Evolutionary conservation across 2,888 invertebrate genomes (phyloP), one percentile per base, ranked within the genome.

Genomic region (Amphipoea lucens): DNA sequence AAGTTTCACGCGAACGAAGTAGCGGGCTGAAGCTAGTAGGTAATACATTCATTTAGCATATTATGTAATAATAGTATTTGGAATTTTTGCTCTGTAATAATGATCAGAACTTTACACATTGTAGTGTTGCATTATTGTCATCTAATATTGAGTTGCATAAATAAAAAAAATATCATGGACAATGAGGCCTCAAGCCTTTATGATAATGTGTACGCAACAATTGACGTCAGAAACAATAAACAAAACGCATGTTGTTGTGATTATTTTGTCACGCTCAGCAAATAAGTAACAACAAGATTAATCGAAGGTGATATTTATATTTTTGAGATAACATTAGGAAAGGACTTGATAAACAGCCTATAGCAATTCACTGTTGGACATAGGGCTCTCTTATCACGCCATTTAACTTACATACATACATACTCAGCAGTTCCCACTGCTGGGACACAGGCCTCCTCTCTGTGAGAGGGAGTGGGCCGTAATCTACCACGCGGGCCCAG

Each of bases 211-310:
- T 74, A 68, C 29, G 40, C 62, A 84, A 80, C 65, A 48, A 66
- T 63, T 78, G 73, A 84, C 81, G 74, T 83, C 81, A 62, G n/a
- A 42, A 45, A 67, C n/a, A 76, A 71, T 57, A 57, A 74, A 70
- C 57, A 75, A 68, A 76, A 75, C n/a, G 40, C 29, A 65, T 48
- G 9, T 14, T 72, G 67, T 63, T 65, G 12, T 23, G 12, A 65
- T 66, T 36, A 54, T 68, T 71, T 71, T 17, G 60, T 81, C 74
- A 77, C 57, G 72, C 6, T 62, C 20, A 14, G n/a, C 36, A 77
- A 77, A 68, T 42, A n/a, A n/a, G n/a, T n/a, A 51, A 36, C 4
- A 69, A 9, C n/a, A 74, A 62, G 29, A 60, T 51, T 67, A n/a
- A n/a, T 42, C n/a, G 29, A 29, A 62, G n/a, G 12, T 57, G 54